A percentile compares a stretch with the other conserved stretches of the same genome.
phyloP scores from a whole-genome alignment of 2,113 vertebrate genomes.

The Cairina moschata region DNA sequence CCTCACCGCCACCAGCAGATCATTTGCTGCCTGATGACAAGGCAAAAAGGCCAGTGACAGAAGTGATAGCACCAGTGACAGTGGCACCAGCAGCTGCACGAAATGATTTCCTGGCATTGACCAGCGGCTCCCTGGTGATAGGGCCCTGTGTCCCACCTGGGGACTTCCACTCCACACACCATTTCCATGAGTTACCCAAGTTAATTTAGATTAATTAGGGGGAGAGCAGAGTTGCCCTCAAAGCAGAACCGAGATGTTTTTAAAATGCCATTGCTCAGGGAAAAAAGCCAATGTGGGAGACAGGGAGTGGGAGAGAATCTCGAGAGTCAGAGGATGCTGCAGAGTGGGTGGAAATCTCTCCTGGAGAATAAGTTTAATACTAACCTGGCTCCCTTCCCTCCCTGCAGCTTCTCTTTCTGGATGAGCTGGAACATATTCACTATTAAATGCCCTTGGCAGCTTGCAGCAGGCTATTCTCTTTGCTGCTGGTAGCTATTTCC shows the following conservation, averaged over 20 bases:
- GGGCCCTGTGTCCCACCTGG: not conserved
- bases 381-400: not conserved
- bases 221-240: not conserved
- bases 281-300: not conserved
- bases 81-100: rapidly evolving
- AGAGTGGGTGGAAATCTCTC: not conserved
- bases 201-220: not conserved
- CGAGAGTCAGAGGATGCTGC: not conserved
- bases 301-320: not conserved
- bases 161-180: not conserved
- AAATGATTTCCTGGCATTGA: not conserved
- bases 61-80: rapidly evolving
- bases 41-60: not conserved
- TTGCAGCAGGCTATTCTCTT: not conserved
- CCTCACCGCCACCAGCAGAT: not conserved
- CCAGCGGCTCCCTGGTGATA: not conserved
- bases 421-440: not conserved
- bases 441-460: not conserved
- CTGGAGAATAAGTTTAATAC: rapidly evolving
- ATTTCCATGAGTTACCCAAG: not conserved
- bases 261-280: not conserved
- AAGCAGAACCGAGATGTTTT: not conserved
- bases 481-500: not conserved
- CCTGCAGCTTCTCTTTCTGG: not conserved
- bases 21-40: not conserved